phyloP scores from a whole-genome alignment of 2,888 invertebrate genomes.

The Ophion ellenae region DNA sequence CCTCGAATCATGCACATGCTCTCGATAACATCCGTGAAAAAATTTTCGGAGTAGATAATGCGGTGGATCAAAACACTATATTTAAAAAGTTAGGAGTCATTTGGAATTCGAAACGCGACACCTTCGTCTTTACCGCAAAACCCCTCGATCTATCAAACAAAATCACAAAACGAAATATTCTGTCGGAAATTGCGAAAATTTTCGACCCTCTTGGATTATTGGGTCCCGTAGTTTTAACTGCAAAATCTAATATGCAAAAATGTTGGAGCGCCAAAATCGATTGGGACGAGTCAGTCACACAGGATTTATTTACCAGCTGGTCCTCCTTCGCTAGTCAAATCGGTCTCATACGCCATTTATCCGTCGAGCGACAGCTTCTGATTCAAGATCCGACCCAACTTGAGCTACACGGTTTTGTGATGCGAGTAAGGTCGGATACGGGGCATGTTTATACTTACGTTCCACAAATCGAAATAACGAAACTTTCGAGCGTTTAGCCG shows the following conservation, averaged over 20 bases:
- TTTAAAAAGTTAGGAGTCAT: constrained; percentile 45
- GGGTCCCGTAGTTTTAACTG: constrained; percentile 58
- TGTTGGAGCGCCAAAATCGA: constrained; percentile 59
- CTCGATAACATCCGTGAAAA: too few relatives aligned
- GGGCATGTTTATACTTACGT: constrained; percentile 67
- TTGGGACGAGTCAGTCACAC: constrained; percentile 67
- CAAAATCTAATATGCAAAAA: constrained; percentile 63
- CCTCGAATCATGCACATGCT: too few relatives aligned
- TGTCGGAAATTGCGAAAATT: constrained; percentile 54
- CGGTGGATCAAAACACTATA: constrained; percentile 18
- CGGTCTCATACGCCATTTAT: constrained; percentile 23
- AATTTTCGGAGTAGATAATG: constrained; percentile 43
- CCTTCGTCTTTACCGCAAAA: constrained; percentile 39
- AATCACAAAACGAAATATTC: constrained; percentile 46
- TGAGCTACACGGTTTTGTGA: constrained; percentile 64
- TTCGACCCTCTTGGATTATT: constrained; percentile 63
- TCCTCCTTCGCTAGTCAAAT: constrained; percentile 44
- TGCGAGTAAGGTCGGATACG: constrained; percentile 61
- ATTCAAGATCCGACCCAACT: constrained; percentile 30
- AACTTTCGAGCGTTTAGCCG: constrained; percentile 32
- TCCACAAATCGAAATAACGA: constrained; percentile 32
- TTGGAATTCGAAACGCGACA: constrained; percentile 59
- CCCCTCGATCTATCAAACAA: background rate
- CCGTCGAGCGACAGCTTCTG: constrained; percentile 26
- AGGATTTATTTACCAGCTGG: constrained; percentile 52